phyloP scores from a whole-genome alignment of 2,113 vertebrate genomes.

The Oryzias javanicus region DNA sequence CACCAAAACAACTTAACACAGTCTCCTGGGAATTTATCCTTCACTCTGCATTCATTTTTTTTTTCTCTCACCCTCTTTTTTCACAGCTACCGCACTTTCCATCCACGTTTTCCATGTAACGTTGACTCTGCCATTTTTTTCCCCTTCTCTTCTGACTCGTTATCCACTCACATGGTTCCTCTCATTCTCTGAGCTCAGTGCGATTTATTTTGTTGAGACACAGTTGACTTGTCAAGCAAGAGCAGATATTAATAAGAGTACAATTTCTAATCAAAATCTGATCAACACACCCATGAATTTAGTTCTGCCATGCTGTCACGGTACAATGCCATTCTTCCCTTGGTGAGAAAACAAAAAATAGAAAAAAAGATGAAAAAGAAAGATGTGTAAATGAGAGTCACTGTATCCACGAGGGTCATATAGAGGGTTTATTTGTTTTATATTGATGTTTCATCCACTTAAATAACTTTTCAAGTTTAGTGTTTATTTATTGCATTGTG shows the following conservation, averaged over 20 bases:
- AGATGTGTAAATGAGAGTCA: constrained; percentile 27
- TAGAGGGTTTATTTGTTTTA: constrained; percentile 20
- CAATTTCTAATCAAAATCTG: constrained; percentile 54
- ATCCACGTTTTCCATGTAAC: background rate
- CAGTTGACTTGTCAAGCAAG: constrained; percentile 45
- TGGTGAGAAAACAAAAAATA: constrained; percentile 1
- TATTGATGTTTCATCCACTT: constrained; percentile 9
- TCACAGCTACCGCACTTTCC: constrained; percentile 12
- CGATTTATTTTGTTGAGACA: constrained; percentile 37
- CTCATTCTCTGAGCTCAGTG: constrained; percentile 5
- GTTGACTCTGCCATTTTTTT: background rate
- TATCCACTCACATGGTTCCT: constrained; percentile 2
- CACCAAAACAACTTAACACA: constrained; percentile 65
- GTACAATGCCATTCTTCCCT: constrained; percentile 25
- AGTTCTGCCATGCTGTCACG: constrained; percentile 48
- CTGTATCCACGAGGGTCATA: constrained; percentile 23
- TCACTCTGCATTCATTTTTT: constrained; percentile 45
- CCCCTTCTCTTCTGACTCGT: constrained; percentile 24
- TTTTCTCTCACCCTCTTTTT: constrained; percentile 15
- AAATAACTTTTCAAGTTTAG: constrained; percentile 27
- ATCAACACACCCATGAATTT: constrained; percentile 50
- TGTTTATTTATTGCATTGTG: background rate
- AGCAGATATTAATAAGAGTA: constrained; percentile 63
- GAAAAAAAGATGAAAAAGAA: constrained; percentile 9
- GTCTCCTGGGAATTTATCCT: constrained; percentile 66